Evolutionary conservation across 2,113 vertebrate genomes (phyloP).

Genomic region (Malurus melanocephalus): DNA sequence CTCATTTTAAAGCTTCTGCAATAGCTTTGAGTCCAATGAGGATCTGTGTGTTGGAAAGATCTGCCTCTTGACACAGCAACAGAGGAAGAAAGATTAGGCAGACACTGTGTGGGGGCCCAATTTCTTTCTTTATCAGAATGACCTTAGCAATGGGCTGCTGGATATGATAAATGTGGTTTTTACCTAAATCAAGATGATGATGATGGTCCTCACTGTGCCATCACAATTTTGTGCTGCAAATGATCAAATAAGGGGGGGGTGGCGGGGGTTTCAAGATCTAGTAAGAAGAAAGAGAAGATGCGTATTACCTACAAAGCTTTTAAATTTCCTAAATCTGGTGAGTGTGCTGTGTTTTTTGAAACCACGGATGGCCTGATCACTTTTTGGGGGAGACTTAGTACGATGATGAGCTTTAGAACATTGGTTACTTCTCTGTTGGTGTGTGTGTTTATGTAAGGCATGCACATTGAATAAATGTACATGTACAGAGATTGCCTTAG

Average conservation of each 20-base stretch:
- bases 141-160: background rate
- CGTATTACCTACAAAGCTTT: background rate
- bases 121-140: slow-evolving; percentile 13
- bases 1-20: slow-evolving; percentile 50
- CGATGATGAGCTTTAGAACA: background rate
- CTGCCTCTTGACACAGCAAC: slow-evolving; percentile 30
- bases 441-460: background rate
- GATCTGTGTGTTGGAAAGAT: slow-evolving; percentile 19
- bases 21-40: slow-evolving; percentile 21
- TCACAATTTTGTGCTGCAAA: background rate
- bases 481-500: background rate
- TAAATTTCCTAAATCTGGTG: background rate
- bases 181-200: background rate
- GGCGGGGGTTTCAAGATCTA: background rate
- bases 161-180: background rate
- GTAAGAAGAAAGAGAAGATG: background rate
- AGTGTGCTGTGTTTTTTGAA: background rate
- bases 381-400: background rate
- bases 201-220: background rate
- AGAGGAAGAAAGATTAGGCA: slow-evolving; percentile 36
- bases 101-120: background rate
- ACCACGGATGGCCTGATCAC: background rate
- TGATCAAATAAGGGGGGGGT: background rate
- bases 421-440: background rate
- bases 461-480: background rate